phyloP scores from a whole-genome alignment of 1,140 invertebrate genomes.

The Lysiphlebus fabarum region DNA sequence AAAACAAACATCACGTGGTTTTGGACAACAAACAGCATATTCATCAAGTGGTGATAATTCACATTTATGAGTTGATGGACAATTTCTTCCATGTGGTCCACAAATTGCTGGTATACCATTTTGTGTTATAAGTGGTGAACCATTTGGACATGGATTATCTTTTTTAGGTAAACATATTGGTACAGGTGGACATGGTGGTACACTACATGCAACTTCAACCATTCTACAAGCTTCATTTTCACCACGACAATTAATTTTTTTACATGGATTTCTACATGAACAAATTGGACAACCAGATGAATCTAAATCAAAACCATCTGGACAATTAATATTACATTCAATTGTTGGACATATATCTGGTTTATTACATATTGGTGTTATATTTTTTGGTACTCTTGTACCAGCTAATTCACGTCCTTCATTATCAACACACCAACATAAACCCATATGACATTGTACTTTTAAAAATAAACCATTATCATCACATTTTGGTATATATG shows the following conservation, averaged over 20 bases:
- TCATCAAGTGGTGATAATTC: constrained; percentile 76
- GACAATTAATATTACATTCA: constrained; percentile 64
- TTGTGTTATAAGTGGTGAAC: constrained; percentile 61
- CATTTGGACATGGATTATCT: constrained; percentile 71
- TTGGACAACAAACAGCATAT: constrained; percentile 78
- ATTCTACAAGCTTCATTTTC: constrained; percentile 68
- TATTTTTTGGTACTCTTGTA: constrained; percentile 52
- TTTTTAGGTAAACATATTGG: constrained; percentile 74
- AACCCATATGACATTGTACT: constrained; percentile 76
- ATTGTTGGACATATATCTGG: constrained; percentile 61
- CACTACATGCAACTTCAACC: constrained; percentile 57
- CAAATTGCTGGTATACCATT: constrained; percentile 62
- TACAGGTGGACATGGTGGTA: constrained; percentile 69
- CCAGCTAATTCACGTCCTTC: constrained; percentile 76
- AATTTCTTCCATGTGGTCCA: constrained; percentile 69
- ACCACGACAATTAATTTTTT: constrained; percentile 67
- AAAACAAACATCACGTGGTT: constrained; percentile 82
- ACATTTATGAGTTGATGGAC: constrained; percentile 81
- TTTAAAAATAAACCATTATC: constrained; percentile 70
- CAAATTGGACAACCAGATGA: constrained; percentile 67
- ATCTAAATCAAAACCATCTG: constrained; percentile 68
- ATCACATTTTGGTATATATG: constrained; percentile 78
- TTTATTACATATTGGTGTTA: constrained; percentile 42
- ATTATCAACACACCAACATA: constrained; percentile 88
- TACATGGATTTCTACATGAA: constrained; percentile 74